Conservation (phyloP, 1,140 invertebrate genomes). For the Laupala kohalensis region DNA sequence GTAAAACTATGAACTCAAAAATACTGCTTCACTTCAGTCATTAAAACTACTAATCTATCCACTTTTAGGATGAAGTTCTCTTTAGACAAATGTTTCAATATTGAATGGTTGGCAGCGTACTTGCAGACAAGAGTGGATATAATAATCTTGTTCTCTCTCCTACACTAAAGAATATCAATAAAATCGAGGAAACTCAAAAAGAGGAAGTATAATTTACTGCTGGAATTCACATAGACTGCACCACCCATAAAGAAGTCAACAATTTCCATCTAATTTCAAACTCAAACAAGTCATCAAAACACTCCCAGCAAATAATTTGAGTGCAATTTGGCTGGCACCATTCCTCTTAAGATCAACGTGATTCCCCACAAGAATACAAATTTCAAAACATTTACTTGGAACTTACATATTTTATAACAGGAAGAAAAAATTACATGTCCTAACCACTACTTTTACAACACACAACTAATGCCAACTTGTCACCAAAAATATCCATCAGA, state of each 20-base stretch:
- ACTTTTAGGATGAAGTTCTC: not conserved
- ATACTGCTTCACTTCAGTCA: conserved; percentile 6
- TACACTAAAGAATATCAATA: too few species aligned
- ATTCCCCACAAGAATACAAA: not conserved
- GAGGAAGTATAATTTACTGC: not conserved
- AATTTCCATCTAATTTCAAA: too few species aligned
- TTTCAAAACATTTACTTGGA: not conserved
- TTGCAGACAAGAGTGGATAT: too few species aligned
- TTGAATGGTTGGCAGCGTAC: not conserved
- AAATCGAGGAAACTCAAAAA: conserved; percentile 1
- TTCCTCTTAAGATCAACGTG: not conserved
- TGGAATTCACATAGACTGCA: not conserved
- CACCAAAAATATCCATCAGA: not conserved
- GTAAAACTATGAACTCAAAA: conserved; percentile 7
- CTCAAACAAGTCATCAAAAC: too few species aligned
- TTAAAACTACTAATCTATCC: not conserved
- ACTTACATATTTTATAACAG: not conserved
- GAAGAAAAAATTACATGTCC: not conserved
- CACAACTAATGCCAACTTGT: not conserved
- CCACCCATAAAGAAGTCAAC: not conserved
- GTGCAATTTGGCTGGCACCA: not conserved
- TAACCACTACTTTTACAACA: not conserved
- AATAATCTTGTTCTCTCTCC: too few species aligned
- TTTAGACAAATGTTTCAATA: not conserved
- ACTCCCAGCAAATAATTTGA: not conserved